These are phyloP conservation scores for Discoglossus pictus DNA, from an alignment of 2,797 vertebrate species.

Conservation along the genomic window DNA sequence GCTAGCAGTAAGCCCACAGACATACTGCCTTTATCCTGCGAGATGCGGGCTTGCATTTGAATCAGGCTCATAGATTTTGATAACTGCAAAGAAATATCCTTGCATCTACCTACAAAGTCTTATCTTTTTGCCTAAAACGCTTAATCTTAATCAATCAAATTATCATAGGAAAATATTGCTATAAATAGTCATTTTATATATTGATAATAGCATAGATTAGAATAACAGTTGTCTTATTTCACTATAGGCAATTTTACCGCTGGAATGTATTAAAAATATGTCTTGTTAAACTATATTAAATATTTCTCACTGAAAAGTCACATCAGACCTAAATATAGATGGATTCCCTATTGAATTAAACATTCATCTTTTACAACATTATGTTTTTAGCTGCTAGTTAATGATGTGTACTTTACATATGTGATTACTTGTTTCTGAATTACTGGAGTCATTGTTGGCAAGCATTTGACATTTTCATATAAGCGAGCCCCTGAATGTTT, in stretches of 20 bases:
- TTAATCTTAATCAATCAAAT: too few relatives aligned
- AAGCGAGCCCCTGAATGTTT: not conserved
- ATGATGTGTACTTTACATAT: slow-evolving; percentile 17
- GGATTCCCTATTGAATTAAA: slow-evolving; percentile 17
- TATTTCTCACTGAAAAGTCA: not conserved
- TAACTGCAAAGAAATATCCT: too few relatives aligned
- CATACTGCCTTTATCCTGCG: too few relatives aligned
- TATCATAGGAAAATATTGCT: too few relatives aligned
- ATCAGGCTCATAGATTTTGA: too few relatives aligned
- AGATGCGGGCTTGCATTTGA: too few relatives aligned
- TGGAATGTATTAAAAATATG: too few relatives aligned
- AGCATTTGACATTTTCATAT: not conserved
- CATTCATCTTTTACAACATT: slow-evolving; percentile 10
- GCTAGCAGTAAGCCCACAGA: too few relatives aligned
- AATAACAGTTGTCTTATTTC: slow-evolving; percentile 6
- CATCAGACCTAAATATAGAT: slow-evolving; percentile 25
- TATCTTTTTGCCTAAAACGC: too few relatives aligned
- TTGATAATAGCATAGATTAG: not conserved
- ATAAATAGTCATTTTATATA: too few relatives aligned
- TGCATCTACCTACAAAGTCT: too few relatives aligned
- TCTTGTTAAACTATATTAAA: slow-evolving; percentile 13
- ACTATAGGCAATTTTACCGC: too few relatives aligned
- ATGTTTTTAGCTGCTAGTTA: slow-evolving; percentile 24
- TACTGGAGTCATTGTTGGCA: slow-evolving; percentile 2
- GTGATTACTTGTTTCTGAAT: slow-evolving; percentile 16